Percentiles rank a stretch among this genome's conserved stretches.
Conservation (phyloP, 2,888 invertebrate species). For the Agonopterix subpropinquella region DNA sequence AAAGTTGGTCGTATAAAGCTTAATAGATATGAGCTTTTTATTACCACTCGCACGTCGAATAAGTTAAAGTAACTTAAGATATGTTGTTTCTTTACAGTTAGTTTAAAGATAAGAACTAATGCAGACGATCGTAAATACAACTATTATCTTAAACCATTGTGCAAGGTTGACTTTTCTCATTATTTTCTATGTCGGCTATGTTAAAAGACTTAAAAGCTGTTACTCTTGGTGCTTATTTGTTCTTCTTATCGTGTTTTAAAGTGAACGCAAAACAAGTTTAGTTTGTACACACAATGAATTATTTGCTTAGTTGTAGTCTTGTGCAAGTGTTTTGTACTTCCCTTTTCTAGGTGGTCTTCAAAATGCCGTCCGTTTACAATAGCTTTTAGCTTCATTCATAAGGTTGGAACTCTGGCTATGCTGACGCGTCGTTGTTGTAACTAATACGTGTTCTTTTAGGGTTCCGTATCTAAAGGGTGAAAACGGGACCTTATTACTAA, state of each 20-base stretch:
- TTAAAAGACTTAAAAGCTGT: conserved; percentile 32
- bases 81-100: neutral
- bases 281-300: neutral
- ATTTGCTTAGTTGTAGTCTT: conserved; percentile 4
- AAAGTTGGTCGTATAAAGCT: no score
- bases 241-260: conserved; percentile 27
- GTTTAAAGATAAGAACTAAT: conserved; percentile 1
- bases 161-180: conserved; percentile 26
- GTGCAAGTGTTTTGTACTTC: neutral
- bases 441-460: no score
- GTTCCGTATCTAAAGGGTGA: no score
- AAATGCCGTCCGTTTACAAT: neutral
- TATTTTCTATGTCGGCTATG: conserved; percentile 18
- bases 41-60: no score
- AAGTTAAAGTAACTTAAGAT: neutral
- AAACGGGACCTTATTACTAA: no score
- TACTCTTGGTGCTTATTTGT: conserved; percentile 26
- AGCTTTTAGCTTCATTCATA: no score
- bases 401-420: no score
- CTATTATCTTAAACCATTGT: conserved; percentile 19
- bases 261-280: conserved; percentile 11
- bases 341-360: conserved; percentile 2
- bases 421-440: no score
- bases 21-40: no score
- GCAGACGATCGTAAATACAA: conserved; percentile 9